Conservation (phyloP, 2,888 invertebrate species). For the Mesochorus sp. region DNA sequence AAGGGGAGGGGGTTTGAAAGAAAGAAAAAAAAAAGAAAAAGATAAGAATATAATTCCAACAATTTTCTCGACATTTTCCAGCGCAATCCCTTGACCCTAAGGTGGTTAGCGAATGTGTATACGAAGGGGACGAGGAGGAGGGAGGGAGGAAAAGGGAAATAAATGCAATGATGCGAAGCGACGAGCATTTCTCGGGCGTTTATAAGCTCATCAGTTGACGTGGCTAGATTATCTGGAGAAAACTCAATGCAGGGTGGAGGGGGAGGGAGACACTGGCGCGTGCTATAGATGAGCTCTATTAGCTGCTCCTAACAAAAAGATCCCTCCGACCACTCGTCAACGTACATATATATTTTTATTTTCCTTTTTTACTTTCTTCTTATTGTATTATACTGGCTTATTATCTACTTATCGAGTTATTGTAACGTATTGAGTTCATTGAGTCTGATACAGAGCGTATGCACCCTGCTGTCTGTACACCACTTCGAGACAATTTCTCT, state of each 20-base stretch:
- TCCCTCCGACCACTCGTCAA: constrained; percentile 26
- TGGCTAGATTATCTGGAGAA: constrained; percentile 16
- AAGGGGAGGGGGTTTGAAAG: neutral
- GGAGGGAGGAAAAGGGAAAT: neutral
- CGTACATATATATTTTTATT: neutral
- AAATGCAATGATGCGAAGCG: neutral
- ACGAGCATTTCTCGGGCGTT: neutral
- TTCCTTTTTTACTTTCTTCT: constrained; percentile 63
- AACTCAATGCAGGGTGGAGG: constrained; percentile 7
- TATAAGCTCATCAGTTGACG: constrained; percentile 16
- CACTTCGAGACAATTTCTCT: constrained; percentile 53
- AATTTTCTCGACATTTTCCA: constrained; percentile 24
- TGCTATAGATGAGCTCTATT: constrained; percentile 66
- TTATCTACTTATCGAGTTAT: constrained; percentile 80
- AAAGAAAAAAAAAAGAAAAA: neutral
- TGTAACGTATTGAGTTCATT: constrained; percentile 76
- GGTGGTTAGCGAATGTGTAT: no score
- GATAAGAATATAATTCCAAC: constrained; percentile 11
- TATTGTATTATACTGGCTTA: constrained; percentile 78
- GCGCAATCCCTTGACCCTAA: neutral
- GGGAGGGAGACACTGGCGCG: constrained; percentile 69
- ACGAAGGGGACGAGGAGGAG: neutral
- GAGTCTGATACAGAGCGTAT: constrained; percentile 71
- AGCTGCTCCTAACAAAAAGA: constrained; percentile 62
- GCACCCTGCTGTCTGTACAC: constrained; percentile 52